Conservation (phyloP, 64 coral and sea anemone species). For the Stichodactyla mertensii region DNA sequence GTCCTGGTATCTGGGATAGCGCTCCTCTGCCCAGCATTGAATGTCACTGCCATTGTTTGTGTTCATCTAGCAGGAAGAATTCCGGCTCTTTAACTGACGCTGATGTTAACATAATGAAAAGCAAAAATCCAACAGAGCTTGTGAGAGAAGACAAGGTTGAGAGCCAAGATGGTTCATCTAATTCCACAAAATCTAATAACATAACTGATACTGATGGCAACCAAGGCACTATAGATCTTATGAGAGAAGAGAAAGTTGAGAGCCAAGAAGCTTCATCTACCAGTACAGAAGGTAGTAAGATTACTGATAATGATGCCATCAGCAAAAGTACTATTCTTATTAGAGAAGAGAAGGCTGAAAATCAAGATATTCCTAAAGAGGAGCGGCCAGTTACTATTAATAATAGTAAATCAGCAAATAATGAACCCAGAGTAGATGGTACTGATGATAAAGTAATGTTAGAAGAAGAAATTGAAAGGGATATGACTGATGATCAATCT, state of each 20-base stretch:
- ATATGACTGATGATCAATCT: neutral
- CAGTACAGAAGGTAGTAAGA: neutral
- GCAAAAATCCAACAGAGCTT: neutral
- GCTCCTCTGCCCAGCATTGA: slow-evolving; percentile 84
- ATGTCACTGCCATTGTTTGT: slow-evolving; percentile 69
- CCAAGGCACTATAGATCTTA: too few relatives aligned
- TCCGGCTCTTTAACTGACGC: neutral
- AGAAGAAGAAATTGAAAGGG: neutral
- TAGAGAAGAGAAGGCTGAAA: neutral
- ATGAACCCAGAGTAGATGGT: neutral
- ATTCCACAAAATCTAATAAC: neutral
- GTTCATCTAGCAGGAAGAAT: neutral
- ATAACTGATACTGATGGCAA: neutral
- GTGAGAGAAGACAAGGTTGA: neutral
- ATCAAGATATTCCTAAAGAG: neutral
- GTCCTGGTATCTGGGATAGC: slow-evolving; percentile 94
- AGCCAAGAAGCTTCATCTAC: neutral
- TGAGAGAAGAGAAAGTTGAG: neutral
- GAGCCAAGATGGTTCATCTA: neutral
- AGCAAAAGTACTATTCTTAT: neutral
- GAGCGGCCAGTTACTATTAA: neutral
- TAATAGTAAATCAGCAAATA: neutral
- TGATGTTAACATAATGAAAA: slow-evolving; percentile 3
- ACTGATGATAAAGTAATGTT: neutral
- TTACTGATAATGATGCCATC: neutral